Percentiles rank a stretch among this genome's conserved stretches.
These are phyloP conservation scores for Galeopsomyia nigrocyanea DNA, from an alignment of 2,888 invertebrate genomes.

Conservation along the genomic window DNA sequence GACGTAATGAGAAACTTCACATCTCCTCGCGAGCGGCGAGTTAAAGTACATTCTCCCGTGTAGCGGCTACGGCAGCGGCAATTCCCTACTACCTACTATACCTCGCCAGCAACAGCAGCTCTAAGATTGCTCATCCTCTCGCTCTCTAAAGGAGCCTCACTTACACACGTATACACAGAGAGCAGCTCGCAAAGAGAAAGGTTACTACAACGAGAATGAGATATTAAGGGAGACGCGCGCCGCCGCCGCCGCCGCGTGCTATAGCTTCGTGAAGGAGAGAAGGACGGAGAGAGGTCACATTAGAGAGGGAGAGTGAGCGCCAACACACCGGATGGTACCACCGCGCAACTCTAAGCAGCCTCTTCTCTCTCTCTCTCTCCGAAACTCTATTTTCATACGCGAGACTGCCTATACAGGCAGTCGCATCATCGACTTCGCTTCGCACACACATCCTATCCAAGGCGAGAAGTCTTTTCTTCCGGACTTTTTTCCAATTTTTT, in stretches of 20 bases:
- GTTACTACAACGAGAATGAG: constrained; percentile 40
- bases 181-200: constrained; percentile 44
- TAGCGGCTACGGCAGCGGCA: background rate
- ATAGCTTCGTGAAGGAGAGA: constrained; percentile 11
- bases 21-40: constrained; percentile 14
- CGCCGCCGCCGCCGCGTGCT: too few species aligned
- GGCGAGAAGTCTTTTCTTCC: too few species aligned
- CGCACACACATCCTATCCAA: constrained; percentile 32
- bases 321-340: too few species aligned
- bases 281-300: constrained; percentile 44
- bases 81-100: constrained; percentile 19
- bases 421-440: constrained; percentile 39
- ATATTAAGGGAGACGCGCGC: constrained; percentile 35
- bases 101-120: background rate
- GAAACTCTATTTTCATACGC: constrained; percentile 34
- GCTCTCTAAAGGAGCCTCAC: constrained; percentile 18
- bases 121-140: constrained; percentile 41
- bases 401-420: constrained; percentile 15
- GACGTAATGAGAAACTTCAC: constrained; percentile 42
- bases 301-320: constrained; percentile 38
- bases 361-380: constrained; percentile 42
- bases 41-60: constrained; percentile 37
- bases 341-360: background rate
- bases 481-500: too few species aligned
- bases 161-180: constrained; percentile 2